Percentiles rank a stretch among this genome's conserved stretches.
Conservation (phyloP, 2,797 vertebrate genomes). For the Spinus pinus region DNA sequence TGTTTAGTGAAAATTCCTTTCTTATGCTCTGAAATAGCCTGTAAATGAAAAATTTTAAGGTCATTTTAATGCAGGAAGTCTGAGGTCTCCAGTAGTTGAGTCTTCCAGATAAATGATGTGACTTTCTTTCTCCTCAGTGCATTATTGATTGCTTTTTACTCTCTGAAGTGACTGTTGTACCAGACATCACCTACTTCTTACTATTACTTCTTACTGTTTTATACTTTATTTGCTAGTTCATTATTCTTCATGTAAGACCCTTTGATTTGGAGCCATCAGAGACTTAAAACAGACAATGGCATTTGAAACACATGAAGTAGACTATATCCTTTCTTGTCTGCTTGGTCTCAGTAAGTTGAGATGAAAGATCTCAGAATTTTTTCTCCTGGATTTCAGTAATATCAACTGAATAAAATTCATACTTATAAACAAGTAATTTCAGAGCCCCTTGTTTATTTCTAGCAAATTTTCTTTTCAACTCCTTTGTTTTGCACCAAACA, state of each 20-base stretch:
- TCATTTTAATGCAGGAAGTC: not conserved
- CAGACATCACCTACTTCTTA: not conserved
- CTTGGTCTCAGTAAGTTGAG: not conserved
- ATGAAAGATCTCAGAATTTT: not conserved
- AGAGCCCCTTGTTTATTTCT: not conserved
- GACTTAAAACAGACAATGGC: not conserved
- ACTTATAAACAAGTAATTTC: not conserved
- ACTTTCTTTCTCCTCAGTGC: not conserved
- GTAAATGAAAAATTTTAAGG: slow-evolving; percentile 7
- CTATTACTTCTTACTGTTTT: not conserved
- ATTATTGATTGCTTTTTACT: not conserved
- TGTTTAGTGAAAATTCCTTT: not conserved
- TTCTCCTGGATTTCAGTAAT: not conserved
- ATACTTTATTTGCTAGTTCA: not conserved
- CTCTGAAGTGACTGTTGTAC: not conserved
- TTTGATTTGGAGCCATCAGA: not conserved
- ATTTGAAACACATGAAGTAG: not conserved
- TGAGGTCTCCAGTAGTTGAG: not conserved
- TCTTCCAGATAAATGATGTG: not conserved
- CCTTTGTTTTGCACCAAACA: not conserved
- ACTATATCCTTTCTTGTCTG: not conserved
- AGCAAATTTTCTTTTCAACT: not conserved
- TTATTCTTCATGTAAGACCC: not conserved
- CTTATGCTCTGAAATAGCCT: not conserved
- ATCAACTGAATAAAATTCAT: not conserved